These are phyloP conservation scores for Rhinichthys klamathensis DNA, from an alignment of 2,113 vertebrate species.

Conservation along the genomic window DNA sequence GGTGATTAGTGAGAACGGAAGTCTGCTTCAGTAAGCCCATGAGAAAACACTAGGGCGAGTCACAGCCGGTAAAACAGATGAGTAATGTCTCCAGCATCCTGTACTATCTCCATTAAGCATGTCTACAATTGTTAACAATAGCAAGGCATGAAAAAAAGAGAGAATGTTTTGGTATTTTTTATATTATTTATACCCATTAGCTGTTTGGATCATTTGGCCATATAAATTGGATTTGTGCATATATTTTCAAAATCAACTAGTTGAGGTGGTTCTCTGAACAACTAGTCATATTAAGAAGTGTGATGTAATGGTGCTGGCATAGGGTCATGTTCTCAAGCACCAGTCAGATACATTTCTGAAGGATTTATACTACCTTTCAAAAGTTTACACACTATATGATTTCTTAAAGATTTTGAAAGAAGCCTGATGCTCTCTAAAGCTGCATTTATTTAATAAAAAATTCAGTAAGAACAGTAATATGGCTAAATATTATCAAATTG, in stretches of 20 bases:
- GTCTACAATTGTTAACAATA: background rate
- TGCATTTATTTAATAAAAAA: no score
- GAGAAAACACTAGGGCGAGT: background rate
- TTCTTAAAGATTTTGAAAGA: no score
- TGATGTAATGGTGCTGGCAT: background rate
- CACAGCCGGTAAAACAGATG: conserved; percentile 28
- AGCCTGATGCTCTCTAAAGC: no score
- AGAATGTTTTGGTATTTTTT: background rate
- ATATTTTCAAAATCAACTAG: background rate
- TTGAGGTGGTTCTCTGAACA: background rate
- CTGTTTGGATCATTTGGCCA: background rate
- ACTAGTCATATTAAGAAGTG: background rate
- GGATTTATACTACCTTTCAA: no score
- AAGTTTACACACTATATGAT: no score
- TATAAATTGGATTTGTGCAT: background rate
- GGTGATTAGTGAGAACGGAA: conserved; percentile 32
- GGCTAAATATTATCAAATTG: background rate
- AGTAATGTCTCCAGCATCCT: conserved; percentile 13
- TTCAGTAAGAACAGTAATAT: no score
- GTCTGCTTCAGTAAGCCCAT: background rate
- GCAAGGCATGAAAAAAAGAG: background rate
- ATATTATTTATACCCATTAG: background rate
- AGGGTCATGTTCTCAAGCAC: background rate
- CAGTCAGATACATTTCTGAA: background rate
- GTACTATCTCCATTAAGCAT: background rate